Conservation (phyloP, 1,140 invertebrate genomes). For the Euwallacea similis region DNA sequence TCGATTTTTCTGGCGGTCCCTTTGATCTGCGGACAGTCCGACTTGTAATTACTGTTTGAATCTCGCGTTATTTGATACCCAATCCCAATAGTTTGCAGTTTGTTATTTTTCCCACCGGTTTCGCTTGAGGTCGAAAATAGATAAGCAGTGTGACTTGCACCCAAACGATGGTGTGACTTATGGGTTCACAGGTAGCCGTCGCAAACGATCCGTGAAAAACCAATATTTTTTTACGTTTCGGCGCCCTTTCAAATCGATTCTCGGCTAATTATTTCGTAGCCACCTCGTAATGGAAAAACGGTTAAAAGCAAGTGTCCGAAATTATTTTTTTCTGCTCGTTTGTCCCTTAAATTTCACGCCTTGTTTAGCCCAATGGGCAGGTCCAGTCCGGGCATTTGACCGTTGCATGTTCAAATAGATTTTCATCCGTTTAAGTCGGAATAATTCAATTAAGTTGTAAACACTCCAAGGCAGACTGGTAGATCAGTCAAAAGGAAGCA, state of each 20-base stretch:
- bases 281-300: conserved; percentile 11
- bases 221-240: conserved; percentile 32
- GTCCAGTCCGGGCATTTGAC: neutral
- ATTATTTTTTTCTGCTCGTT: conserved; percentile 18
- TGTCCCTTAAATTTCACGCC: conserved; percentile 20
- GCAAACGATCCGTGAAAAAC: conserved; percentile 22
- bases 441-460: too few relatives aligned
- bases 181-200: conserved; percentile 1
- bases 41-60: conserved; percentile 9
- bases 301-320: conserved; percentile 13
- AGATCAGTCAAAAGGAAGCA: conserved; percentile 1
- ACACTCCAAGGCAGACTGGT: too few relatives aligned
- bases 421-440: too few relatives aligned
- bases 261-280: conserved; percentile 21
- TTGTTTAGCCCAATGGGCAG: conserved; percentile 13
- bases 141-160: neutral
- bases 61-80: neutral
- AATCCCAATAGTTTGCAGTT: too few relatives aligned
- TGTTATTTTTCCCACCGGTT: too few relatives aligned
- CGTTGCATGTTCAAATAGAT: conserved; percentile 1
- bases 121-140: too few relatives aligned
- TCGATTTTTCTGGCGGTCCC: conserved; percentile 15
- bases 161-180: neutral
- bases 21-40: conserved; percentile 11
- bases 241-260: conserved; percentile 28